phyloP scores from a whole-genome alignment of 2,797 vertebrate species.

The Xenentodon cancila region DNA sequence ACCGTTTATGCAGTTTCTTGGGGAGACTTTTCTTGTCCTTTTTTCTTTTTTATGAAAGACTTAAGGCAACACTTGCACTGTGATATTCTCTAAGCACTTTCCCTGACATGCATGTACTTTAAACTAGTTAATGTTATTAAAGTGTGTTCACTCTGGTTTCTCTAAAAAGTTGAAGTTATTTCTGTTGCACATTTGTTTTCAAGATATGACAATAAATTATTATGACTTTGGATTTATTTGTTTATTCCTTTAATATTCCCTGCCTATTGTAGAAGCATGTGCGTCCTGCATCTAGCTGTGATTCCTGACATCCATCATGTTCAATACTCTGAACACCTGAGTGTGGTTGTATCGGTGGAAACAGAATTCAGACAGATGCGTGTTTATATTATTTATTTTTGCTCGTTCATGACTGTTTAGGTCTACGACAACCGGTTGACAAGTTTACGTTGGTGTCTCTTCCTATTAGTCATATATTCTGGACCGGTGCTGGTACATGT shows the following conservation, averaged over 20 bases:
- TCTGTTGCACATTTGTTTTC: slow-evolving; percentile 2
- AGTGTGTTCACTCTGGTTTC: slow-evolving; percentile 13
- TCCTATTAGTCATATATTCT: slow-evolving; percentile 36
- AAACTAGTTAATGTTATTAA: slow-evolving; percentile 23
- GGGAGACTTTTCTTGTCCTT: too few species aligned
- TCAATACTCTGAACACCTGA: too few species aligned
- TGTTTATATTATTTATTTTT: slow-evolving; percentile 68
- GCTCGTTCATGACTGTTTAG: slow-evolving; percentile 31
- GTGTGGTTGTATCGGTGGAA: too few species aligned
- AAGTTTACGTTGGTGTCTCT: slow-evolving; percentile 31
- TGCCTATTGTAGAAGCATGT: too few species aligned
- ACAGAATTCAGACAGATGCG: too few species aligned
- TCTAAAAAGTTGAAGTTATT: slow-evolving; percentile 10
- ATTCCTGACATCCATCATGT: background rate
- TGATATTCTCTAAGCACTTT: too few species aligned
- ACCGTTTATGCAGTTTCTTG: too few species aligned
- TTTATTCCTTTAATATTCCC: slow-evolving; percentile 1
- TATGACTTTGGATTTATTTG: slow-evolving; percentile 13
- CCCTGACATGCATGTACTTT: slow-evolving; percentile 8
- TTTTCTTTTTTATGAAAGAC: too few species aligned
- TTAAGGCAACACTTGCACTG: too few species aligned
- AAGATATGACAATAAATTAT: slow-evolving; percentile 19
- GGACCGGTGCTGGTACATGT: slow-evolving; percentile 22
- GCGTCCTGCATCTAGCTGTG: too few species aligned
- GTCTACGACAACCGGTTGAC: slow-evolving; percentile 39